Conservation (phyloP, 2,113 vertebrate genomes). For the Gymnarchus niloticus region DNA sequence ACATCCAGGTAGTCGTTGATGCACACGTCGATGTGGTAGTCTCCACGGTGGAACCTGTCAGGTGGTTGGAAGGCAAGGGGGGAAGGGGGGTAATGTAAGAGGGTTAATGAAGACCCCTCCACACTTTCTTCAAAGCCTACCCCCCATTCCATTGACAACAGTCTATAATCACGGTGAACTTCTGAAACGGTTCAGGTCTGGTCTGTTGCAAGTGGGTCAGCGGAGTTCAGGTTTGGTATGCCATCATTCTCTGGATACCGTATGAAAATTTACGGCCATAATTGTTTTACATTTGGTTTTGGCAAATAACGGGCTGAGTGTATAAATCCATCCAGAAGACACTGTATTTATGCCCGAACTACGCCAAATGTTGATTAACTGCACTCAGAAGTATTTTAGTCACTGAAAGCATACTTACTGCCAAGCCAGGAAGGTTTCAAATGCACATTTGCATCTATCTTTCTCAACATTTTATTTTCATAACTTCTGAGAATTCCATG, state of each 20-base stretch:
- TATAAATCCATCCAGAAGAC: conserved; percentile 49
- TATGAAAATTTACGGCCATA: conserved; percentile 42
- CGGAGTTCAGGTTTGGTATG: neutral
- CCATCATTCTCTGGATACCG: neutral
- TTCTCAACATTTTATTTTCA: conserved; percentile 20
- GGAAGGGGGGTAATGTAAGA: conserved; percentile 2
- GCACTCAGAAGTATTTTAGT: conserved; percentile 27
- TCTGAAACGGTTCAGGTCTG: neutral
- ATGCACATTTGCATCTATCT: neutral
- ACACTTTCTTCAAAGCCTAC: neutral
- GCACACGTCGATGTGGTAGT: conserved; percentile 96
- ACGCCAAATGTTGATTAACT: conserved; percentile 25
- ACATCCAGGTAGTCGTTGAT: conserved; percentile 98
- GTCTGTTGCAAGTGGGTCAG: neutral
- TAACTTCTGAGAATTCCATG: conserved; percentile 19
- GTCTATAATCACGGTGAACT: neutral
- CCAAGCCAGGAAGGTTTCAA: conserved; percentile 21
- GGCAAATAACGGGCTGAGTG: conserved; percentile 40
- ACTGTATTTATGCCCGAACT: conserved; percentile 42
- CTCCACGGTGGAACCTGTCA: conserved; percentile 83
- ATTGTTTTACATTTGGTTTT: conserved; percentile 39
- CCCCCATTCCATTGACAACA: neutral
- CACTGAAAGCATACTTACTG: conserved; percentile 21
- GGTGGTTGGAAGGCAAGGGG: neutral
- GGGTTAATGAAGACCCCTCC: neutral